Base-by-base conservation (phyloP, 2,797 vertebrate genomes). In the Cyprinella venusta region DNA sequence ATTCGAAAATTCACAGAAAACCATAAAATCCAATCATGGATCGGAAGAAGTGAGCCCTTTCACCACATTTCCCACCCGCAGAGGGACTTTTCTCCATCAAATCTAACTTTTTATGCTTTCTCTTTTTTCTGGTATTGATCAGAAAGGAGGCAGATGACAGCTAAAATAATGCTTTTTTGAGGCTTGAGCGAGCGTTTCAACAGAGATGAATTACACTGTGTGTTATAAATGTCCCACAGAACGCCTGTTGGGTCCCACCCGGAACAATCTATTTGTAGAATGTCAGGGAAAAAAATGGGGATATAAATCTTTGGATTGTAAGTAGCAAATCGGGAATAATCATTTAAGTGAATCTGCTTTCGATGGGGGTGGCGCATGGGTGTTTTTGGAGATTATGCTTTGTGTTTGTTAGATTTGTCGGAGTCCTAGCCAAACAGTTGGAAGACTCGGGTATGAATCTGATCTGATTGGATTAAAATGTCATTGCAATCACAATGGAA, bases 171-270 rank as follows among this genome's bases (percentile, higher is more conserved):
- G 76, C 54, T 89, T 82, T 84, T 30, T 79, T 86, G 86, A 90
- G 90, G 84, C 86, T 90, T 86, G 81, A 61, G 68, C 65, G 72
- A 87, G 85, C 82, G 50, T 85, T 91, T 92, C 80, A 86, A 88
- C 86, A 72, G 86, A 92, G 89, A 94, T 93, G 89, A 93, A 93
- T 93, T 90, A 87, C 84, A 63, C 59, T n/a, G 78, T 45, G 61
- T 36, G 80, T 89, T 91, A 89, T 88, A 88, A 86, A 92, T 91
- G 88, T 89, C 87, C 87, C 81, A 86, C 70, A 85, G 87, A 88
- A 80, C 70, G 80, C 90, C 90, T 86, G 79, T 90, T 82, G 90
- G 90, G 90, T 87, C 88, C 76, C 89, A 90, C 79, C 84, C 85
- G 88, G 80, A 85, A 88, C 91, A 80, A 92, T 92, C 89, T 88